Percentiles rank a stretch among this genome's conserved stretches.
Evolutionary conservation across 2,797 vertebrate species (phyloP).

Genomic region (Chaenodraco wilsoni): DNA sequence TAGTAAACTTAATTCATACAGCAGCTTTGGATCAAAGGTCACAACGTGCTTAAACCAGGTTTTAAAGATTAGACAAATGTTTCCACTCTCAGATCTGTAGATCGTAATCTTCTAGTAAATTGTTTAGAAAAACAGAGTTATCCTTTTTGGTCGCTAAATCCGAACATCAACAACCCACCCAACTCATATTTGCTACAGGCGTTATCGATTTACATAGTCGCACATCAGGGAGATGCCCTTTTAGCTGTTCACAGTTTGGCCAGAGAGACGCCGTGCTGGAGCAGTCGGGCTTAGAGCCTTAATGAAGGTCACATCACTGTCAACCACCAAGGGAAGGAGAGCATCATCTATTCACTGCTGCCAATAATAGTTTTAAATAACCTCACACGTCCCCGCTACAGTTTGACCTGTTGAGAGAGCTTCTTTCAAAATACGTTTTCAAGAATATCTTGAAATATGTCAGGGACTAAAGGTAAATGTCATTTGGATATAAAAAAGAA

Average conservation of each 20-base stretch:
- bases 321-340: conserved; percentile 27
- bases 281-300: conserved; percentile 44
- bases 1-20: background rate
- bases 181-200: conserved; percentile 48
- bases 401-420: conserved; percentile 13
- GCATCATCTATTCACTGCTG: conserved; percentile 45
- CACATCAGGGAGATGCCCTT: conserved; percentile 63
- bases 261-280: conserved; percentile 44
- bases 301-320: conserved; percentile 69
- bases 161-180: background rate
- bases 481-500: conserved; percentile 13
- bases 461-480: conserved; percentile 15
- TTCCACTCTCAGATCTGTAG: background rate
- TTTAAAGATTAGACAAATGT: too few species aligned
- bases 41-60: background rate
- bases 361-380: conserved; percentile 15
- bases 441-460: conserved; percentile 17
- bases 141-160: conserved; percentile 23
- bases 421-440: conserved; percentile 4
- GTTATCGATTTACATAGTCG: conserved; percentile 47
- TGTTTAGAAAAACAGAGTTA: conserved; percentile 10
- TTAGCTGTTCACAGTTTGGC: conserved; percentile 49
- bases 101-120: background rate
- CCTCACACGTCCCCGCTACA: conserved; percentile 14
- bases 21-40: background rate